Conservation (phyloP, 2,113 vertebrate genomes). For the Upupa epops region DNA sequence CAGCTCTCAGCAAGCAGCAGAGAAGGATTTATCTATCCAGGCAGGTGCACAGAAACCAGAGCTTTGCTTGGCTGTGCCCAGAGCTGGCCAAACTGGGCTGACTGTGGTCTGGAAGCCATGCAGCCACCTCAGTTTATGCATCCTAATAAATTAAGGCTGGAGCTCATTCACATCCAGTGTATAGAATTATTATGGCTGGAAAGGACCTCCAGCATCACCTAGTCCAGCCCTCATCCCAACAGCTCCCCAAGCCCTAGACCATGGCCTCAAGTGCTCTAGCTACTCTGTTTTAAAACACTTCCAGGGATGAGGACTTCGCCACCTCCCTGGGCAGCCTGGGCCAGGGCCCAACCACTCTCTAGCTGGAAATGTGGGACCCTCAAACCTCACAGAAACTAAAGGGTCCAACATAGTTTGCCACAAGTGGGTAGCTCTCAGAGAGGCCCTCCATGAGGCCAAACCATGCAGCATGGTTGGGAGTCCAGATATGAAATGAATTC, state of each 20-base stretch:
- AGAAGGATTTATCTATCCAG: neutral
- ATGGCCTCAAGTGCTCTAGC: too few relatives aligned
- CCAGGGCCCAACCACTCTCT: too few relatives aligned
- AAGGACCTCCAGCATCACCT: too few relatives aligned
- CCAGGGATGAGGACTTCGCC: too few relatives aligned
- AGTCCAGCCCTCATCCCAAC: too few relatives aligned
- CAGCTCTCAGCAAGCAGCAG: neutral
- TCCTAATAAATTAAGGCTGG: neutral
- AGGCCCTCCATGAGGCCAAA: neutral
- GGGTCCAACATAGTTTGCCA: neutral
- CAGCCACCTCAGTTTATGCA: accelerated
- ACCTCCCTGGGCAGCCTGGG: too few relatives aligned
- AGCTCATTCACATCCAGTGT: neutral
- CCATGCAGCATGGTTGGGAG: neutral
- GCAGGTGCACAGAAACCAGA: neutral
- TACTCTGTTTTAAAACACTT: too few relatives aligned
- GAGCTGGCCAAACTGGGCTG: neutral
- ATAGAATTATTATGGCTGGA: too few relatives aligned
- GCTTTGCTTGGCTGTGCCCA: neutral
- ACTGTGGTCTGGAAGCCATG: neutral
- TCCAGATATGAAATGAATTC: neutral
- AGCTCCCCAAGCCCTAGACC: too few relatives aligned
- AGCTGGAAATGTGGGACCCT: neutral
- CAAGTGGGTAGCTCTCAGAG: neutral
- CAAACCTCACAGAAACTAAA: neutral